Evolutionary conservation across 2,888 invertebrate species (phyloP).

Genomic region (Frankliniella intonsa): DNA sequence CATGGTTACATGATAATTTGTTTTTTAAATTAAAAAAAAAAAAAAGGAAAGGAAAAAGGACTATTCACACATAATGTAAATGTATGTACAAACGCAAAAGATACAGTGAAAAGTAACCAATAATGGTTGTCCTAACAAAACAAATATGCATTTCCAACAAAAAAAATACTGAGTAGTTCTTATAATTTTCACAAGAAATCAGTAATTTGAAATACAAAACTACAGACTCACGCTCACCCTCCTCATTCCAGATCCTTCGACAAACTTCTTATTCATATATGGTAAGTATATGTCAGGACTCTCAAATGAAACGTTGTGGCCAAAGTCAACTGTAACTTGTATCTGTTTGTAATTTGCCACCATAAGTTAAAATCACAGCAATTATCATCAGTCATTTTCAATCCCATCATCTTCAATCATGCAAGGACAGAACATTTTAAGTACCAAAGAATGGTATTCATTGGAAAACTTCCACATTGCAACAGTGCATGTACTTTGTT

Average conservation of each 20-base stretch:
- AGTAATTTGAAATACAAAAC: conserved; percentile 13
- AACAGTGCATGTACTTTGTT: background rate
- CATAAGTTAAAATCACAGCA: conserved; percentile 27
- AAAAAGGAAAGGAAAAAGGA: background rate
- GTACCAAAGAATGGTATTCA: conserved; percentile 6
- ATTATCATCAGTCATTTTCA: conserved; percentile 27
- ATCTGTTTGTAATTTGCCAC: conserved; percentile 25
- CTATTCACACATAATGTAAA: conserved; percentile 6
- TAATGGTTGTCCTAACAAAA: background rate
- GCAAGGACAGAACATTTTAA: conserved; percentile 12
- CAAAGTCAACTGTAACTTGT: conserved; percentile 7
- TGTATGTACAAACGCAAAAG: conserved; percentile 4
- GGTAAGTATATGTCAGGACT: background rate
- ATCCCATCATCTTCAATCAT: conserved; percentile 18
- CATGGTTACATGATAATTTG: conserved; percentile 23
- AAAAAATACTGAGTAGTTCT: conserved; percentile 9
- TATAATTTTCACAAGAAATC: background rate
- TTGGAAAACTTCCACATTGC: background rate
- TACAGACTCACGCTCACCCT: conserved; percentile 6
- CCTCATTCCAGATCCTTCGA: background rate
- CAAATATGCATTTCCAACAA: background rate
- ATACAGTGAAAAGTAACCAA: conserved; percentile 14
- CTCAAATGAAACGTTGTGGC: conserved; percentile 8
- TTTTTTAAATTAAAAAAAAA: conserved; percentile 16
- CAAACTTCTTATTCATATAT: background rate